Percentiles rank a stretch among this genome's conserved stretches.
Conservation (phyloP, 2,113 vertebrate genomes). For the Solenodon paradoxus region DNA sequence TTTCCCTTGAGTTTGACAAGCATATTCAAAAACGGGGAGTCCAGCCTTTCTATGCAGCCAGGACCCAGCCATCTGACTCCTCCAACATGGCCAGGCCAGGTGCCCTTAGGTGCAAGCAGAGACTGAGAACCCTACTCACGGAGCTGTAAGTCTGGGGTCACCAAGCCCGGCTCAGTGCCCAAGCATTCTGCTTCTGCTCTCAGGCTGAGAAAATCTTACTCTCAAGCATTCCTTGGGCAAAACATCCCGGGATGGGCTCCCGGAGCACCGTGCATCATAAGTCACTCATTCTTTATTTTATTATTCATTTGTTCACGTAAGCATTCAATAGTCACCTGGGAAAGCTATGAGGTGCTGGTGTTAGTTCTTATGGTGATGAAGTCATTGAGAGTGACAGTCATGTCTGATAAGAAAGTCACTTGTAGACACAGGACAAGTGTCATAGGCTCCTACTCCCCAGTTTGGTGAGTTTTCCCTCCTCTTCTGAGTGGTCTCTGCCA, state of each 20-base stretch:
- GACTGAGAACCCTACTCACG: not conserved
- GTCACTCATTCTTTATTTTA: not conserved
- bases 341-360: not conserved
- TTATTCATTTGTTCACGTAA: not conserved
- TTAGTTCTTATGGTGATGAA: not conserved
- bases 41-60: not conserved
- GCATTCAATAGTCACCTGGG: not conserved
- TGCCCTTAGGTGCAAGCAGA: too few species aligned
- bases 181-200: not conserved
- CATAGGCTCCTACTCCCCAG: not conserved
- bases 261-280: not conserved
- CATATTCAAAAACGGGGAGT: not conserved
- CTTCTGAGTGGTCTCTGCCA: not conserved
- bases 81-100: not conserved
- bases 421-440: not conserved
- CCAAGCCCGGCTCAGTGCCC: too few species aligned
- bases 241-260: not conserved
- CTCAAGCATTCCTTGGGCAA: not conserved
- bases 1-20: constrained; percentile 30
- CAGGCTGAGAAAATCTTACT: not conserved
- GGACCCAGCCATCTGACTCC: not conserved
- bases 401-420: not conserved
- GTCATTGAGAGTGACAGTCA: not conserved
- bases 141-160: not conserved
- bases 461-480: not conserved